Evolutionary conservation across 2,888 invertebrate species (phyloP).

Genomic region (Drosophila bunnanda): DNA sequence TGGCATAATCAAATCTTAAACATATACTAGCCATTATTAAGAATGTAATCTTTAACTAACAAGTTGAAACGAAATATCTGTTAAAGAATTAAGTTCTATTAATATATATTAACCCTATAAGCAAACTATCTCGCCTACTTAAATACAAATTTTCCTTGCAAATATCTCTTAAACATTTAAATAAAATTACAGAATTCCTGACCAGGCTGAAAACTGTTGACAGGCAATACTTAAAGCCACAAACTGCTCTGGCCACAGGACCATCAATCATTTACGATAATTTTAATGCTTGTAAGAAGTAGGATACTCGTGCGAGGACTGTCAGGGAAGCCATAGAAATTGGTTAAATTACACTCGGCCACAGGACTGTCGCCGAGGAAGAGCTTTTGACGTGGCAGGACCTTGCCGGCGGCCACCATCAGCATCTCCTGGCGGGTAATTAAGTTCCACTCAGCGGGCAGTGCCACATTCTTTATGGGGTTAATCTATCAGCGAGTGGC

Average conservation of each 20-base stretch:
- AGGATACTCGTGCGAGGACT: neutral
- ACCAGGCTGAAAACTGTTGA: constrained; percentile 3
- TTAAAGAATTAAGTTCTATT: neutral
- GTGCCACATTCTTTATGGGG: constrained; percentile 67
- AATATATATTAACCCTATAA: neutral
- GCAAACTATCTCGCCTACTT: neutral
- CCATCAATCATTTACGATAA: constrained; percentile 16
- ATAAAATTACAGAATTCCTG: neutral
- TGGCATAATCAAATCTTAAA: no score
- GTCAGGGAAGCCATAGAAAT: constrained; percentile 10
- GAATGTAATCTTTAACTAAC: no score
- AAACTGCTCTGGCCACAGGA: neutral
- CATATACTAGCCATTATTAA: no score
- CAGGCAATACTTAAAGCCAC: constrained; percentile 4
- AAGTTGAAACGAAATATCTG: neutral
- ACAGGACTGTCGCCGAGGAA: neutral
- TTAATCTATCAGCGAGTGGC: constrained; percentile 70
- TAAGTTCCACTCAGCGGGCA: constrained; percentile 48
- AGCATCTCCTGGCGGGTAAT: constrained; percentile 41
- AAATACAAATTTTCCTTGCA: neutral
- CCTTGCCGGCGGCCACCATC: neutral
- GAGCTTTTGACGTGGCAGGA: constrained; percentile 16
- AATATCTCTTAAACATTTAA: neutral
- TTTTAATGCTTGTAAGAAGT: constrained; percentile 6
- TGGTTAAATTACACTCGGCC: constrained; percentile 12